phyloP scores from a whole-genome alignment of 2,888 invertebrate genomes.

The Aromia moschata region DNA sequence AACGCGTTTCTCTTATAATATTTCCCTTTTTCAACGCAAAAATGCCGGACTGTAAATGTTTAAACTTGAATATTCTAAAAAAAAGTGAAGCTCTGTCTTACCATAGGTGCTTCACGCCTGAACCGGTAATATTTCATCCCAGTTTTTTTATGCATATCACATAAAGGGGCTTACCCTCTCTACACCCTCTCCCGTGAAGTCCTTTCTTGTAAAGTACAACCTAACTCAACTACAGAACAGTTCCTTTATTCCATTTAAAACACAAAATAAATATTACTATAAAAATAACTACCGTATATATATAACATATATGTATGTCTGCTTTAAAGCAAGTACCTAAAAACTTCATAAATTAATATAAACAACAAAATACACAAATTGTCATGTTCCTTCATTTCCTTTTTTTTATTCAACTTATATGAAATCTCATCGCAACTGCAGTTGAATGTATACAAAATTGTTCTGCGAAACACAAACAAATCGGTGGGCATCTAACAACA shows the following conservation, averaged over 20 bases:
- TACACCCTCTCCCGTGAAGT: too few species aligned
- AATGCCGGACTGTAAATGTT: too few species aligned
- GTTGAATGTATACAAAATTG: slow-evolving; percentile 14
- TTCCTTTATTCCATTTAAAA: slow-evolving; percentile 21
- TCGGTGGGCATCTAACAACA: slow-evolving; percentile 25
- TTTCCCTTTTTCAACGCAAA: too few species aligned
- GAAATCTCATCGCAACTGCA: slow-evolving; percentile 23
- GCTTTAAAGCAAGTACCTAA: slow-evolving; percentile 31
- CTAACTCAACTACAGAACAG: slow-evolving; percentile 34
- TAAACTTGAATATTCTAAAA: too few species aligned
- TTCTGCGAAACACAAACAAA: slow-evolving; percentile 23
- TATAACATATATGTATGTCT: slow-evolving; percentile 25
- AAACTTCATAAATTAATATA: slow-evolving; percentile 38
- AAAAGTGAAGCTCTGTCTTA: too few species aligned
- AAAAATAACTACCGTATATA: slow-evolving; percentile 32
- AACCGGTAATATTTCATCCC: too few species aligned
- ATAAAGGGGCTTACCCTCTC: too few species aligned
- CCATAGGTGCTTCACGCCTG: too few species aligned
- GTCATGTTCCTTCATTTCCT: slow-evolving; percentile 34
- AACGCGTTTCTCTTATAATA: too few species aligned
- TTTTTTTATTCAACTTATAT: slow-evolving; percentile 26
- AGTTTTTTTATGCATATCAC: too few species aligned
- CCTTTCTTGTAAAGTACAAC: too few species aligned
- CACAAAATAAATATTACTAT: slow-evolving; percentile 27
- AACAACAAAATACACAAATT: slow-evolving; percentile 40